Conservation (phyloP, 2,888 invertebrate genomes). For the Pachydiplax longipennis region DNA sequence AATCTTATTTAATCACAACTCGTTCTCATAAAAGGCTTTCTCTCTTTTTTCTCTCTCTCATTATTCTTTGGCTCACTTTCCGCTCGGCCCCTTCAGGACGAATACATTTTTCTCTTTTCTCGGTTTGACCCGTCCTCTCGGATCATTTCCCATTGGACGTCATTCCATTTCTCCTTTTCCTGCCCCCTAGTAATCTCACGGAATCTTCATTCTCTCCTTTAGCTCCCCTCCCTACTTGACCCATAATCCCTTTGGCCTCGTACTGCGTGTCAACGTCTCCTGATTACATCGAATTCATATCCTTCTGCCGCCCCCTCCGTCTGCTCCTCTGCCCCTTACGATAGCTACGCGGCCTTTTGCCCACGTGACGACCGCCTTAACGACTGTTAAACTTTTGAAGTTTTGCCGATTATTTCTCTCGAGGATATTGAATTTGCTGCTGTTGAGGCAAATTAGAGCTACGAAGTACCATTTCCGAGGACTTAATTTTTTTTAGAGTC, state of each 20-base stretch:
- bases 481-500: no score
- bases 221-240: conserved; percentile 14
- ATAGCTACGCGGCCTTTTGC: background rate
- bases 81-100: no score
- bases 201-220: conserved; percentile 21
- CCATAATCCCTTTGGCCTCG: conserved; percentile 2
- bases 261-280: conserved; percentile 28
- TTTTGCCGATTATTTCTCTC: no score
- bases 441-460: no score
- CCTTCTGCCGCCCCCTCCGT: background rate
- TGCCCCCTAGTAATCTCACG: conserved; percentile 15
- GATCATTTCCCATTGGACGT: background rate
- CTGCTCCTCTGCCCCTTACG: background rate
- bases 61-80: no score
- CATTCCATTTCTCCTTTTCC: background rate
- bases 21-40: background rate
- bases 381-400: background rate
- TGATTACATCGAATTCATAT: conserved; percentile 42
- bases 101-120: background rate
- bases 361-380: background rate
- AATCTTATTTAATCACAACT: background rate
- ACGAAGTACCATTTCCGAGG: no score
- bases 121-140: background rate
- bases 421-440: no score
- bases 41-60: no score